Evolutionary conservation across 2,888 invertebrate species (phyloP).

Genomic region (Polymixis flavicincta): DNA sequence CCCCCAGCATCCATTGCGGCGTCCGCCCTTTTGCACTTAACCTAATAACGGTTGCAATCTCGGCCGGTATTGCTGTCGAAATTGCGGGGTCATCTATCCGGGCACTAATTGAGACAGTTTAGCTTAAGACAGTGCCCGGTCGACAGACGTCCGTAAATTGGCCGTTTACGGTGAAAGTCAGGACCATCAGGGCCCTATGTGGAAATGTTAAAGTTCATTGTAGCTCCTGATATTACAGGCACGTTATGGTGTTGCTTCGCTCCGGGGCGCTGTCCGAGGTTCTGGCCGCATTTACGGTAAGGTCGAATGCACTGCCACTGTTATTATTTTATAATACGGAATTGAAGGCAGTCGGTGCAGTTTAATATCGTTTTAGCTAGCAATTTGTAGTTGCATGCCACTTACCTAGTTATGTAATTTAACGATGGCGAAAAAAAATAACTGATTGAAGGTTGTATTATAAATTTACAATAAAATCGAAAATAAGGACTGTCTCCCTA

Average conservation of each 20-base stretch:
- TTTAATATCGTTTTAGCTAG: slow-evolving; percentile 45
- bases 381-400: slow-evolving; percentile 50
- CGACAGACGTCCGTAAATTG: slow-evolving; percentile 87
- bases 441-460: slow-evolving; percentile 48
- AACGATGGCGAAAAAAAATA: slow-evolving; percentile 38
- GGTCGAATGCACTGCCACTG: slow-evolving; percentile 53
- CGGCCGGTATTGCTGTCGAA: slow-evolving; percentile 79
- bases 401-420: slow-evolving; percentile 58
- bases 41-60: slow-evolving; percentile 84
- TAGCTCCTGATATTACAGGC: slow-evolving; percentile 85
- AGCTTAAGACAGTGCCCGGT: slow-evolving; percentile 86
- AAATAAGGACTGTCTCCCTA: not conserved
- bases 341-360: slow-evolving; percentile 64
- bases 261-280: slow-evolving; percentile 79
- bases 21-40: slow-evolving; percentile 80
- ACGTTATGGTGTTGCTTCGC: slow-evolving; percentile 82
- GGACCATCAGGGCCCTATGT: slow-evolving; percentile 79
- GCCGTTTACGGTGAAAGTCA: slow-evolving; percentile 89
- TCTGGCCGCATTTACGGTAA: slow-evolving; percentile 71
- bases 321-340: slow-evolving; percentile 54
- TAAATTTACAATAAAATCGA: not conserved
- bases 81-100: slow-evolving; percentile 88
- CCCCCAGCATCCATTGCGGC: slow-evolving; percentile 71
- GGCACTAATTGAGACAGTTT: slow-evolving; percentile 90
- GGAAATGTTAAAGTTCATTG: slow-evolving; percentile 88